These are phyloP conservation scores for Mycetomoellerius zeteki DNA, from an alignment of 1,140 invertebrate species.

Conservation along the genomic window DNA sequence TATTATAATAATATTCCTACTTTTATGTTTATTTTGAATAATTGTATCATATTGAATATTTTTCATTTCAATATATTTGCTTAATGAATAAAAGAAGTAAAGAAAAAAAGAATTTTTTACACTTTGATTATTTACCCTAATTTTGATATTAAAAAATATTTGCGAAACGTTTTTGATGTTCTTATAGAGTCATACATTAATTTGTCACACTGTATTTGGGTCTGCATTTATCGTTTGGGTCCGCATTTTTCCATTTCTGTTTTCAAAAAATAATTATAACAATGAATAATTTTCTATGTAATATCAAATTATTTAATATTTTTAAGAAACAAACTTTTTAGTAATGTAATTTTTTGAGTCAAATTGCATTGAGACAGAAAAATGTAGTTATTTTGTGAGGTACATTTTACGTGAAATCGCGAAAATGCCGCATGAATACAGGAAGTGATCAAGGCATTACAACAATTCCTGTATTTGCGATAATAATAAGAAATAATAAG, in stretches of 20 bases:
- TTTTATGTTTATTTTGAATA: constrained; percentile 58
- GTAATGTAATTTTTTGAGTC: constrained; percentile 58
- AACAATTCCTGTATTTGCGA: neutral
- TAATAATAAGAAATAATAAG: neutral
- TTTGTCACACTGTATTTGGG: constrained; percentile 76
- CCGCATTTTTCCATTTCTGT: constrained; percentile 62
- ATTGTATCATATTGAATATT: constrained; percentile 58
- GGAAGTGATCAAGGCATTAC: neutral
- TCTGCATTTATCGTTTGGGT: constrained; percentile 64
- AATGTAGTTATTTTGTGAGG: constrained; percentile 48
- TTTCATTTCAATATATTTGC: constrained; percentile 61
- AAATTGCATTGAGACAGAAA: constrained; percentile 43
- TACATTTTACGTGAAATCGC: constrained; percentile 38
- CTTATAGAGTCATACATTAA: constrained; percentile 65
- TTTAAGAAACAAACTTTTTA: constrained; percentile 57
- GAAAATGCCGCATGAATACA: constrained; percentile 65
- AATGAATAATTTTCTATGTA: constrained; percentile 18
- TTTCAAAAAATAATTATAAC: constrained; percentile 62
- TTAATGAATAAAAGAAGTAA: constrained; percentile 58
- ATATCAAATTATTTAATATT: constrained; percentile 51
- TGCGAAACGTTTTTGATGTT: neutral
- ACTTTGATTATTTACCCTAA: constrained; percentile 49
- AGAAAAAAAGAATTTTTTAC: constrained; percentile 29
- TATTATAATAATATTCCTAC: constrained; percentile 47
- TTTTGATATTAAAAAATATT: constrained; percentile 17